Conservation (phyloP, 1,140 invertebrate genomes). For the Diorhabda carinulata region DNA sequence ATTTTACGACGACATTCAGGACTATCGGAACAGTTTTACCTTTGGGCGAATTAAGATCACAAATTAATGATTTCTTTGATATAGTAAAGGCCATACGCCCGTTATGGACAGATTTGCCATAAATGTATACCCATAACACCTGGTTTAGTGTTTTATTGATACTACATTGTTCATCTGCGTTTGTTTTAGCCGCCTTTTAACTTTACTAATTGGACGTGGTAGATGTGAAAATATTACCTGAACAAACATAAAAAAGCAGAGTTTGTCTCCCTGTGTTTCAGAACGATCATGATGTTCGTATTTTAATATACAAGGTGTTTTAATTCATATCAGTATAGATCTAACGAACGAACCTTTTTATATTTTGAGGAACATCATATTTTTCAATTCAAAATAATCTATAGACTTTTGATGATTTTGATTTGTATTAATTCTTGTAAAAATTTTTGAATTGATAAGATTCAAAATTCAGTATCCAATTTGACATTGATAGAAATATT, state of each 20-base stretch:
- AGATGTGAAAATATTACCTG: constrained; percentile 1
- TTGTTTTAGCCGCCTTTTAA: constrained; percentile 2
- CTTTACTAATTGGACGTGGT: neutral
- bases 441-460: no score
- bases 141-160: constrained; percentile 3
- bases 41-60: neutral
- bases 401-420: no score
- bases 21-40: neutral
- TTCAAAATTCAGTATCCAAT: no score
- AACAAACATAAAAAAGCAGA: neutral
- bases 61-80: constrained; percentile 3
- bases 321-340: no score
- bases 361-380: no score
- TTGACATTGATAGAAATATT: no score
- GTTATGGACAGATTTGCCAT: neutral
- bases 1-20: neutral
- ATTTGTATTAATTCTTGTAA: no score
- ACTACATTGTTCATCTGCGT: neutral
- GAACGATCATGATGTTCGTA: neutral
- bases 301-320: no score
- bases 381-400: no score
- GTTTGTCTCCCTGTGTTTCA: neutral
- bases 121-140: constrained; percentile 2
- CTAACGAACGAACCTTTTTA: no score
- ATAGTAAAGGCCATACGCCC: neutral